phyloP scores from a whole-genome alignment of 2,113 vertebrate genomes.

The Oreochromis spilurus region DNA sequence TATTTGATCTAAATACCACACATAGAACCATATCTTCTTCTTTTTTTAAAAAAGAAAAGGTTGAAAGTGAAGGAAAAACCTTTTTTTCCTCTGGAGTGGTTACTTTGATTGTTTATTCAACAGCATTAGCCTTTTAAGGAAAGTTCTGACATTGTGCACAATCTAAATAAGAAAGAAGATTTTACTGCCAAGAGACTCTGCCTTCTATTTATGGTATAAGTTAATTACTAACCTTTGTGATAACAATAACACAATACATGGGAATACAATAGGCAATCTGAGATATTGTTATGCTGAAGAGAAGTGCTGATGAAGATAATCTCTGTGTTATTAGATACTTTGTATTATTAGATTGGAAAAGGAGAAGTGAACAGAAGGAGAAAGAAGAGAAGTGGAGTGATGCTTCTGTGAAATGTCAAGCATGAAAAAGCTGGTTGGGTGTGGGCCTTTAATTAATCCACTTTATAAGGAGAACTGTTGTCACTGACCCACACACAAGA shows the following conservation, averaged over 20 bases:
- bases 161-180: neutral
- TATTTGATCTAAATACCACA: neutral
- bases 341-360: neutral
- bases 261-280: conserved; percentile 8
- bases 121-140: neutral
- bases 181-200: neutral
- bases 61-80: neutral
- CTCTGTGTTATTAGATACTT: neutral
- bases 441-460: conserved; percentile 35
- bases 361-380: neutral
- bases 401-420: conserved; percentile 41
- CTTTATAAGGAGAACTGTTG: neutral
- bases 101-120: neutral
- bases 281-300: neutral
- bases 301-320: conserved; percentile 8
- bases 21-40: neutral
- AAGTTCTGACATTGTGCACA: neutral
- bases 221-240: conserved; percentile 22
- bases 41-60: neutral
- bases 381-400: neutral
- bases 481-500: conserved; percentile 22
- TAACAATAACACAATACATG: conserved; percentile 8
- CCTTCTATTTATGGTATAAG: neutral
- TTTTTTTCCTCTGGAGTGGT: fast-evolving
- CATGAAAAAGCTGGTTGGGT: conserved; percentile 7